Percentiles rank a stretch among this genome's conserved stretches.
These are phyloP conservation scores for Pristis pectinata DNA, from an alignment of 2,797 vertebrate species.

Conservation along the genomic window DNA sequence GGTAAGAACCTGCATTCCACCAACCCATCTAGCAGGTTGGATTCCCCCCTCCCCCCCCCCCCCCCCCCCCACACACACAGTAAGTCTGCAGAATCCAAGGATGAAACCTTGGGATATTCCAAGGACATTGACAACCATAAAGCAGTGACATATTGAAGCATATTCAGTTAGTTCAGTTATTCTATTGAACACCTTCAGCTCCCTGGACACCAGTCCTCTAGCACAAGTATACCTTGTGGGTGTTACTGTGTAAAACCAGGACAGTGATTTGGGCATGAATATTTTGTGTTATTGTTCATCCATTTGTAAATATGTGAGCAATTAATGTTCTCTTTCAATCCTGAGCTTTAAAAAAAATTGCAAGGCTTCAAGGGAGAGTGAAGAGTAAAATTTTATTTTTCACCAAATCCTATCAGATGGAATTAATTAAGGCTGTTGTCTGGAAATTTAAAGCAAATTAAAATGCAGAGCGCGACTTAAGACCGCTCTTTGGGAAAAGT, in stretches of 20 bases:
- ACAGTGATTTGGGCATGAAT: neutral
- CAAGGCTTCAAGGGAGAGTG: too few relatives aligned
- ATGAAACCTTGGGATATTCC: neutral
- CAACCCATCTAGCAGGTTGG: neutral
- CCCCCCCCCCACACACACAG: too few relatives aligned
- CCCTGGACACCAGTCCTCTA: neutral
- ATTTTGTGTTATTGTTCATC: neutral
- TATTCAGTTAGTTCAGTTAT: neutral
- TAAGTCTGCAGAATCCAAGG: too few relatives aligned
- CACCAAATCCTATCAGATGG: neutral
- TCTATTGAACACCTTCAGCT: neutral
- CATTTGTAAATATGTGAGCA: neutral
- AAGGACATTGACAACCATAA: neutral
- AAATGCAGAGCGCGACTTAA: conserved; percentile 47
- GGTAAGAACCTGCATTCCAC: too few relatives aligned
- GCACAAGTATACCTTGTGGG: neutral
- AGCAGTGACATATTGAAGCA: too few relatives aligned
- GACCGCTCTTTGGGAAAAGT: conserved; percentile 51
- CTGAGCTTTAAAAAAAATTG: neutral
- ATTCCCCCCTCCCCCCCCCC: too few relatives aligned
- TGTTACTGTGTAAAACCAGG: neutral
- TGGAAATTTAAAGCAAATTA: conserved; percentile 55
- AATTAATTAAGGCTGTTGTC: conserved; percentile 2
- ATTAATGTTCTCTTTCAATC: neutral
- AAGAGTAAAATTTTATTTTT: neutral